phyloP scores from a whole-genome alignment of 2,888 invertebrate genomes.

The Gisinianus flammeolus region DNA sequence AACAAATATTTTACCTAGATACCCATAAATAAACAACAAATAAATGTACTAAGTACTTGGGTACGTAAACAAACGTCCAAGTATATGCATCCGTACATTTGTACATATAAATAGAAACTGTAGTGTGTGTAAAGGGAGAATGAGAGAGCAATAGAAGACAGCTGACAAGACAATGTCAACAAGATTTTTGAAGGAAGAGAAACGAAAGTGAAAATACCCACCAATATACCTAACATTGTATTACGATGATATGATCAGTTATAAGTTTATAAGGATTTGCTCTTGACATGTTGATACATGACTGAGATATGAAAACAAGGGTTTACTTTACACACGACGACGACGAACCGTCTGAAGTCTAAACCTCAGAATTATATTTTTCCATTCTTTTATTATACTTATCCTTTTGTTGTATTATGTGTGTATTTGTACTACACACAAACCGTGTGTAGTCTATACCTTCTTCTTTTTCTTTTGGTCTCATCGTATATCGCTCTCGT shows the following conservation, averaged over 20 bases:
- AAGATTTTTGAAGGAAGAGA: constrained; percentile 8
- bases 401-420: no score
- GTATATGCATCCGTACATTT: neutral
- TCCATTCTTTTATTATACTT: constrained; percentile 13
- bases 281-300: constrained; percentile 30
- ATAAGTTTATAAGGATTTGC: constrained; percentile 10
- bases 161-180: constrained; percentile 9
- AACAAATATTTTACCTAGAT: no score
- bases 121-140: neutral
- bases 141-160: neutral
- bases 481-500: neutral
- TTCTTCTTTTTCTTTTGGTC: neutral
- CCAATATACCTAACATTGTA: neutral
- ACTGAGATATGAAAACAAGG: constrained; percentile 17
- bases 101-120: neutral
- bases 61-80: neutral
- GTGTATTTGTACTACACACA: no score
- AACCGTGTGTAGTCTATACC: neutral
- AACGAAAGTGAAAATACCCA: constrained; percentile 27
- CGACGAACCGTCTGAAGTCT: neutral
- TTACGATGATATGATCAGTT: neutral
- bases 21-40: no score
- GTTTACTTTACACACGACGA: constrained; percentile 3
- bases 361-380: neutral
- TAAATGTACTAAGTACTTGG: no score